phyloP scores from a whole-genome alignment of 2,797 vertebrate genomes.

The Triplophysa bombifrons region DNA sequence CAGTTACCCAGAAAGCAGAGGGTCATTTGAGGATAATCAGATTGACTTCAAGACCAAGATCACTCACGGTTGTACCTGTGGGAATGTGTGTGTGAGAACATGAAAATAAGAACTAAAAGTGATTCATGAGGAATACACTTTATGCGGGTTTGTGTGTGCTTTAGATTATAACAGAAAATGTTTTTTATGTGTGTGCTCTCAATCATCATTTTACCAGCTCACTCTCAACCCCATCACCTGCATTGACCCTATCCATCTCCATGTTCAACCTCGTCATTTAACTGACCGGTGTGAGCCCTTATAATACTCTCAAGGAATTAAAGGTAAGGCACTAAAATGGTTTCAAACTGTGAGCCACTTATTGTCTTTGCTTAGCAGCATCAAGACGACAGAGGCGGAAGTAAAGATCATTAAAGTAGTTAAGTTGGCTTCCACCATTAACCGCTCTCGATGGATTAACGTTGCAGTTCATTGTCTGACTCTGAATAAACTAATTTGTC shows the following conservation, averaged over 20 bases:
- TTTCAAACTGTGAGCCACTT: conserved; percentile 37
- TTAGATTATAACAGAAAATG: background rate
- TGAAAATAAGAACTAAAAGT: conserved; percentile 1
- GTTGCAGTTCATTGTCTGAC: conserved; percentile 57
- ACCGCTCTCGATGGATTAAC: conserved; percentile 58
- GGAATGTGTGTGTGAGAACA: conserved; percentile 42
- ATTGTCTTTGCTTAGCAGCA: conserved; percentile 44
- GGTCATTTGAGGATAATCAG: conserved; percentile 39
- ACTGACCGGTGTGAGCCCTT: conserved; percentile 25
- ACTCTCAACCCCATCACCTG: conserved; percentile 21
- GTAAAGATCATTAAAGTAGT: conserved; percentile 51
- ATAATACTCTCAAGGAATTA: conserved; percentile 40
- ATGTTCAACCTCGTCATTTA: conserved; percentile 35
- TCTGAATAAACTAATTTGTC: conserved; percentile 54
- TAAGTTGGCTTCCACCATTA: conserved; percentile 51
- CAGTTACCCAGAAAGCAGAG: conserved; percentile 1
- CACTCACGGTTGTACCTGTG: background rate
- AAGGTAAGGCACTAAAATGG: conserved; percentile 37
- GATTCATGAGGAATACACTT: background rate
- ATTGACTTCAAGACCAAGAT: conserved; percentile 31
- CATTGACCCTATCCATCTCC: conserved; percentile 4
- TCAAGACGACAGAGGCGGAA: conserved; percentile 42
- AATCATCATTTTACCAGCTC: conserved; percentile 20
- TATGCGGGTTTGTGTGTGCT: background rate
- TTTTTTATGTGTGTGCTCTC: background rate